These are phyloP conservation scores for Hypomecis atomaria DNA, from an alignment of 2,888 invertebrate genomes.

Conservation along the genomic window DNA sequence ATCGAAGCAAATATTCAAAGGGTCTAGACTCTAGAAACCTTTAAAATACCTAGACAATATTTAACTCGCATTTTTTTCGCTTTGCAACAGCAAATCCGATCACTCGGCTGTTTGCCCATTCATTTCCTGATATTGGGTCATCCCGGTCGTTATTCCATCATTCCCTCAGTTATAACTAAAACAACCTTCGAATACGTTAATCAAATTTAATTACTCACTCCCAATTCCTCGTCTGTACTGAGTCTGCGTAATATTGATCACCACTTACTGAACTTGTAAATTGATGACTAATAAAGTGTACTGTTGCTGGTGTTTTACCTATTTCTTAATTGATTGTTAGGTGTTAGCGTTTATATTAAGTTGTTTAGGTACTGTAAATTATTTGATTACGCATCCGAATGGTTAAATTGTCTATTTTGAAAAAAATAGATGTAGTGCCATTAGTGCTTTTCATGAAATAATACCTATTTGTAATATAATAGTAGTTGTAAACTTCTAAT, in stretches of 20 bases:
- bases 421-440: no score
- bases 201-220: slow-evolving; percentile 33
- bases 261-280: slow-evolving; percentile 27
- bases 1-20: no score
- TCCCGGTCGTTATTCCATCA: slow-evolving; percentile 31
- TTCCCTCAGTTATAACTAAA: slow-evolving; percentile 35
- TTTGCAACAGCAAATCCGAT: neutral
- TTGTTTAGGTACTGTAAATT: neutral
- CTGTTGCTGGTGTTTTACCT: slow-evolving; percentile 12
- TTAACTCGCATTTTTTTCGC: no score
- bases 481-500: no score
- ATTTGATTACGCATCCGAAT: neutral
- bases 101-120: neutral
- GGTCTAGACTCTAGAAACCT: no score
- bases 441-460: no score
- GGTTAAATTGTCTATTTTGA: no score
- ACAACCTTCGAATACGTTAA: slow-evolving; percentile 40
- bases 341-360: neutral
- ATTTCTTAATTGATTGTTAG: neutral
- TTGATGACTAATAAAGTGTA: slow-evolving; percentile 32
- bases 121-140: slow-evolving; percentile 29
- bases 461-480: no score
- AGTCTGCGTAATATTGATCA: slow-evolving; percentile 37
- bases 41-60: no score
- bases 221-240: slow-evolving; percentile 34